phyloP scores from a whole-genome alignment of 2,888 invertebrate genomes.

The Ptychoptera contaminata region DNA sequence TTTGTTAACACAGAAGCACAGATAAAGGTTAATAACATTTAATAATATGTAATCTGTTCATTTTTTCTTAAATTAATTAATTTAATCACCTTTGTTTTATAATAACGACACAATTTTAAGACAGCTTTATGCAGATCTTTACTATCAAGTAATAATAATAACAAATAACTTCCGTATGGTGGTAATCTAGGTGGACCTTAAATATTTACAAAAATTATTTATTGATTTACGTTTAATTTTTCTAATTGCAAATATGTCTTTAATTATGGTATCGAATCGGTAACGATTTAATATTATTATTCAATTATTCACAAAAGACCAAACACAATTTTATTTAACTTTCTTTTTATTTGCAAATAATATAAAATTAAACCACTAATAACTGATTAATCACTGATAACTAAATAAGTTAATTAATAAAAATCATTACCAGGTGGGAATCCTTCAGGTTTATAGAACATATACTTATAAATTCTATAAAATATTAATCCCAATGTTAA shows the following conservation, averaged over 20 bases:
- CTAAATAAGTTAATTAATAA: not conserved
- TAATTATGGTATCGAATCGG: too few relatives aligned
- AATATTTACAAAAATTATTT: too few relatives aligned
- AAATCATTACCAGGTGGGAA: slow-evolving; percentile 38
- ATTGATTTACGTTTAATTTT: too few relatives aligned
- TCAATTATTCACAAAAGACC: too few relatives aligned
- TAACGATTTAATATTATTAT: too few relatives aligned
- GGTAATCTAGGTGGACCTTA: slow-evolving; percentile 39
- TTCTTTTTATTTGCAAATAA: too few relatives aligned
- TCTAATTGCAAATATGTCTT: too few relatives aligned
- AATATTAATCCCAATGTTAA: slow-evolving; percentile 20
- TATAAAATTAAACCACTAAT: too few relatives aligned
- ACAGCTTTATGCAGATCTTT: slow-evolving; percentile 30
- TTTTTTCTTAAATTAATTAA: too few relatives aligned
- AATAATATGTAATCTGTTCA: too few relatives aligned
- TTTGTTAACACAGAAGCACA: too few relatives aligned
- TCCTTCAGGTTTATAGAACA: slow-evolving; percentile 28
- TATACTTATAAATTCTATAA: slow-evolving; percentile 17
- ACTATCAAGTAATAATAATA: slow-evolving; percentile 31
- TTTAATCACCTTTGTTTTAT: slow-evolving; percentile 29
- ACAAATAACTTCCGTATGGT: slow-evolving; percentile 38
- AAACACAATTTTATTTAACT: not conserved
- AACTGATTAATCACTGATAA: not conserved
- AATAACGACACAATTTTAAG: slow-evolving; percentile 29
- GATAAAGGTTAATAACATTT: too few relatives aligned